Conservation (phyloP, 2,888 invertebrate genomes). For the Cylindroiulus punctatus region DNA sequence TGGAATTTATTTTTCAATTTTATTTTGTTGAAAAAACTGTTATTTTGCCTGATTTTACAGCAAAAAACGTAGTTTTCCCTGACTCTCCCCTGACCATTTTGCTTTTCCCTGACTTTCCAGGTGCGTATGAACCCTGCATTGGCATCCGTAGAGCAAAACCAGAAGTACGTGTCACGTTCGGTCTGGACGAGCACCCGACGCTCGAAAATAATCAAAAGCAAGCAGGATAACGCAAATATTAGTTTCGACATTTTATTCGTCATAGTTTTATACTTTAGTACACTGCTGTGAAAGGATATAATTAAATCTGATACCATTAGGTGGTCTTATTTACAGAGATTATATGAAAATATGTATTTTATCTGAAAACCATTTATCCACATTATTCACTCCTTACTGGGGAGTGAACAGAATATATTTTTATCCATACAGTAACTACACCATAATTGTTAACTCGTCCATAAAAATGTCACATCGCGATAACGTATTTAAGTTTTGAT, state of each 20-base stretch:
- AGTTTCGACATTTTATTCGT: constrained; percentile 39
- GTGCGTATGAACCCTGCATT: too few relatives aligned
- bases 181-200: too few relatives aligned
- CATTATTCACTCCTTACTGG: constrained; percentile 22
- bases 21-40: too few relatives aligned
- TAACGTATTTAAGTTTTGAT: constrained; percentile 48
- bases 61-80: too few relatives aligned
- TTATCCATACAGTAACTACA: constrained; percentile 36
- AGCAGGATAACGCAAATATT: too few relatives aligned
- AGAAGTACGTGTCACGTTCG: too few relatives aligned
- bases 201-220: too few relatives aligned
- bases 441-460: constrained; percentile 50
- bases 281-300: constrained; percentile 53
- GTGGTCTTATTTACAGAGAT: constrained; percentile 47
- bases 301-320: constrained; percentile 51
- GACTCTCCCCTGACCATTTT: too few relatives aligned
- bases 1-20: too few relatives aligned
- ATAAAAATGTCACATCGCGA: neutral
- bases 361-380: constrained; percentile 44
- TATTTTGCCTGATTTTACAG: too few relatives aligned
- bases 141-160: too few relatives aligned
- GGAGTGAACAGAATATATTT: constrained; percentile 51
- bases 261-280: constrained; percentile 50
- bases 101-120: too few relatives aligned
- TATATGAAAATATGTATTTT: constrained; percentile 53